Percentiles rank a stretch among this genome's conserved stretches.
phyloP scores from a whole-genome alignment of 2,888 invertebrate genomes.

The Mesorhabditis belari region DNA sequence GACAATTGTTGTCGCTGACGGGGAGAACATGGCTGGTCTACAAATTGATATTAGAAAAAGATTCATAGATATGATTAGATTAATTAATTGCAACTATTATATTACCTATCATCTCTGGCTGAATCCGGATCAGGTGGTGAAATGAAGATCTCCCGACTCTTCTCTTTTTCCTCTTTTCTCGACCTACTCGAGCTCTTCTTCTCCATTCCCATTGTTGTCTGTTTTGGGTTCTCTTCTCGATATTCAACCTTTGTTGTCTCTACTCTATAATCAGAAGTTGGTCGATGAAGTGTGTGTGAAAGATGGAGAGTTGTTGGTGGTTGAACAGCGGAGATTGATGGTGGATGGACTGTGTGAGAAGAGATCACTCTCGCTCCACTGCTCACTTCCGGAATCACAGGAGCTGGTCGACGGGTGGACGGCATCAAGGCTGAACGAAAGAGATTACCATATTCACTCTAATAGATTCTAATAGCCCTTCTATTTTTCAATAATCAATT shows the following conservation, averaged over 20 bases:
- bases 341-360: background rate
- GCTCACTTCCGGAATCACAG: background rate
- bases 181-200: background rate
- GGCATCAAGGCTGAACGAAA: background rate
- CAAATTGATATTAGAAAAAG: too few species aligned
- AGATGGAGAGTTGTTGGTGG: background rate
- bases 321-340: too few species aligned
- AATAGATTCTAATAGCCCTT: too few species aligned
- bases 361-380: background rate
- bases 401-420: background rate
- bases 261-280: background rate
- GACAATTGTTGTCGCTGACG: background rate
- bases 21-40: background rate
- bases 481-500: too few species aligned
- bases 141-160: background rate
- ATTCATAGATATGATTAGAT: too few species aligned
- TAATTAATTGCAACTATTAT: too few species aligned
- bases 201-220: too few species aligned
- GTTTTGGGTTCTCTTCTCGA: too few species aligned
- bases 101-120: background rate
- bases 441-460: too few species aligned
- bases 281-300: background rate
- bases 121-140: background rate
- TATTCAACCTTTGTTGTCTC: background rate
- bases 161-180: background rate